These are phyloP conservation scores for Borostomias antarcticus DNA, from an alignment of 2,797 vertebrate species.

Conservation along the genomic window DNA sequence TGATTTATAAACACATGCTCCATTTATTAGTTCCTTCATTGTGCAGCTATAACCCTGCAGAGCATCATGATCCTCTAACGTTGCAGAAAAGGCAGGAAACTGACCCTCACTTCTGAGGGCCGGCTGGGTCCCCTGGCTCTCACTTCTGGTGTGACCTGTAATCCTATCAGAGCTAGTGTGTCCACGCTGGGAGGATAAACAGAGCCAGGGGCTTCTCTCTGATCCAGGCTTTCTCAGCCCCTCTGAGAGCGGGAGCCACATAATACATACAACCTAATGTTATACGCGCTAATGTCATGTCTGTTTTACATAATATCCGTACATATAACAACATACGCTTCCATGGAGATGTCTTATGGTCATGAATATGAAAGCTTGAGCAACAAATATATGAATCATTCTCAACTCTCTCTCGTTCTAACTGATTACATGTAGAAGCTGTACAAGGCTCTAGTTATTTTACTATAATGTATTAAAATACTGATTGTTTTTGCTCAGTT, in stretches of 20 bases:
- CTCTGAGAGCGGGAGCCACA: background rate
- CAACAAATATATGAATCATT: too few species aligned
- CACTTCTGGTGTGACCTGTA: conserved; percentile 71
- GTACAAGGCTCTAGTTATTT: background rate
- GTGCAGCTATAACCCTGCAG: conserved; percentile 42
- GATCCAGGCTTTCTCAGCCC: conserved; percentile 15
- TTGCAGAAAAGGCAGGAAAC: conserved; percentile 57
- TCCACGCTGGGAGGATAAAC: conserved; percentile 71
- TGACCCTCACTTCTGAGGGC: conserved; percentile 59
- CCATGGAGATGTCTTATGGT: background rate
- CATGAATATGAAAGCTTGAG: background rate
- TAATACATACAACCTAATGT: background rate
- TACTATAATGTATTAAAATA: background rate
- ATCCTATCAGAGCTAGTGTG: conserved; percentile 66
- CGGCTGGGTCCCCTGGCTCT: conserved; percentile 59
- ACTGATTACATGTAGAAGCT: background rate
- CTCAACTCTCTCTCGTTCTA: background rate
- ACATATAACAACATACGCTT: background rate
- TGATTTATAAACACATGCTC: conserved; percentile 33
- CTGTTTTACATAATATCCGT: too few species aligned
- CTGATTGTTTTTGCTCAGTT: background rate
- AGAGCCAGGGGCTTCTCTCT: conserved; percentile 52
- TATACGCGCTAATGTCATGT: too few species aligned
- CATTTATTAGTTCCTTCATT: conserved; percentile 61
- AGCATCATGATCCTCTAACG: conserved; percentile 55